A percentile compares a stretch with the other conserved stretches of the same genome.
Conservation (phyloP, 1,140 invertebrate genomes). For the Drosophila murphyi region DNA sequence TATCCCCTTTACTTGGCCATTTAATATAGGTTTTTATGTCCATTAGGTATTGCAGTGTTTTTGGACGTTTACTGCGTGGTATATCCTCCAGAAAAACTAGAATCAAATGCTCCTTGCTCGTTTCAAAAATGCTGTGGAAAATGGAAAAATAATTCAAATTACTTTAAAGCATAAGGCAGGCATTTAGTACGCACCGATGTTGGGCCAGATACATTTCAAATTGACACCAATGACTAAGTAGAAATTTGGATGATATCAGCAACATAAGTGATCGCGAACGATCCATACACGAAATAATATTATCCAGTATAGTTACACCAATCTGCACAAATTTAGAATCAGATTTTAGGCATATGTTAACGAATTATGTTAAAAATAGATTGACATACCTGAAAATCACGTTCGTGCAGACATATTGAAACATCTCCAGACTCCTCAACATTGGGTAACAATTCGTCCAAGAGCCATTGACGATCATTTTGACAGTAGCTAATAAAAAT, state of each 20-base stretch:
- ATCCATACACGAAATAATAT: constrained; percentile 88
- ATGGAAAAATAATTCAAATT: background rate
- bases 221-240: constrained; percentile 88
- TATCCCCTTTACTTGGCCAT: constrained; percentile 85
- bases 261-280: constrained; percentile 86
- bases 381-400: constrained; percentile 86
- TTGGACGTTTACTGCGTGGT: constrained; percentile 86
- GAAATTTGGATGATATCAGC: constrained; percentile 86
- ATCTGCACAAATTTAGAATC: constrained; percentile 82
- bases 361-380: background rate
- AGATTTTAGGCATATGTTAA: background rate
- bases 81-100: constrained; percentile 88
- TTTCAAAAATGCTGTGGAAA: constrained; percentile 86
- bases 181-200: constrained; percentile 84
- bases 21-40: constrained; percentile 88
- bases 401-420: constrained; percentile 87
- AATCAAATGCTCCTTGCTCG: constrained; percentile 86
- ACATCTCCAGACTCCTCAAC: constrained; percentile 86
- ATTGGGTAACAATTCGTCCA: constrained; percentile 87
- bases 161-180: background rate
- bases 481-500: constrained; percentile 88
- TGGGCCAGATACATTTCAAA: constrained; percentile 89
- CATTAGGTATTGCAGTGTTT: constrained; percentile 88
- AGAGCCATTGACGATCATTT: constrained; percentile 86
- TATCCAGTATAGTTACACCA: constrained; percentile 87